Percentiles rank a stretch among this genome's conserved stretches.
phyloP scores from a whole-genome alignment of 53 echinoderm and acorn worm genomes.

The Luidia sarsii region DNA sequence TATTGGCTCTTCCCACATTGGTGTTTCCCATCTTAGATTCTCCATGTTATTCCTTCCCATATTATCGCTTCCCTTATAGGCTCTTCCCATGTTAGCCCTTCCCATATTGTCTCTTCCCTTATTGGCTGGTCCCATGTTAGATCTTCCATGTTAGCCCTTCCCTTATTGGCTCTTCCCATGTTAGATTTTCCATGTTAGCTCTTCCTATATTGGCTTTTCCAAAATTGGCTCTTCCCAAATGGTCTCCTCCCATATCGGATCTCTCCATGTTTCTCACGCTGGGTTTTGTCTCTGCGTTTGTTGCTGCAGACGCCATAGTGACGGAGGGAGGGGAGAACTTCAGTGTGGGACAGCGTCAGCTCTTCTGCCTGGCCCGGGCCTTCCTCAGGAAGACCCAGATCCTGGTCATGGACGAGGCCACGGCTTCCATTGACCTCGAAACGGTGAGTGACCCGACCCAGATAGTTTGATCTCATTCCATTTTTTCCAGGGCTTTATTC shows the following conservation, averaged over 20 bases:
- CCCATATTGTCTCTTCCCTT: too few relatives aligned
- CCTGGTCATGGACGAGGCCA: conserved; percentile 88
- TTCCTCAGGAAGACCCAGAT: conserved; percentile 71
- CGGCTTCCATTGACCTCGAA: conserved; percentile 79
- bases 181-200: background rate
- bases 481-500: too few relatives aligned
- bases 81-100: too few relatives aligned
- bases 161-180: too few relatives aligned
- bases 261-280: background rate
- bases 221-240: background rate
- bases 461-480: too few relatives aligned
- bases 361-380: conserved; percentile 81
- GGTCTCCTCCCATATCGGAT: background rate
- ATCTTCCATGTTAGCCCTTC: too few relatives aligned
- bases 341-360: conserved; percentile 79
- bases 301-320: conserved; percentile 51
- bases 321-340: conserved; percentile 79
- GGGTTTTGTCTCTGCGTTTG: background rate
- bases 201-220: background rate
- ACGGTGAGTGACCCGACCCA: conserved; percentile 65
- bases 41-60: too few relatives aligned
- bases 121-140: too few relatives aligned
- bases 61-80: too few relatives aligned
- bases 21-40: too few relatives aligned
- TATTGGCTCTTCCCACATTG: too few relatives aligned